phyloP scores from a whole-genome alignment of 1,140 invertebrate genomes.

The Panagrolaimus sp. region DNA sequence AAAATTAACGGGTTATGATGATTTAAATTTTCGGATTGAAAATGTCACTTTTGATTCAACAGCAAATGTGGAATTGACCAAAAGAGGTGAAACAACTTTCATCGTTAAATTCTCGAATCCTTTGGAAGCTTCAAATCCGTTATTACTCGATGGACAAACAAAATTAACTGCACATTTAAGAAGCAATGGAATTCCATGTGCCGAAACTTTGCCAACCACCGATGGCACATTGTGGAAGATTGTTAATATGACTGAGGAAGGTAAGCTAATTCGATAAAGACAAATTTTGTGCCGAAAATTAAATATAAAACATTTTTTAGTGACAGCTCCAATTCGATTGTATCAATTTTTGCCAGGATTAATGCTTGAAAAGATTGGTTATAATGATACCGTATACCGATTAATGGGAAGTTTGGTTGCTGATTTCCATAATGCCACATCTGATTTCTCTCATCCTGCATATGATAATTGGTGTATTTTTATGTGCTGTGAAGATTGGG shows the following conservation, averaged over 20 bases:
- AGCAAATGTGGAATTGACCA: neutral
- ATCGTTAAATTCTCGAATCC: conserved; percentile 9
- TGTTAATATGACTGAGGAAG: conserved; percentile 5
- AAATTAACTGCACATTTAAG: neutral
- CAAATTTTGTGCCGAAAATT: neutral
- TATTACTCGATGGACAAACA: neutral
- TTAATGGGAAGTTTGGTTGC: conserved; percentile 2
- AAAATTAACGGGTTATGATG: conserved; percentile 7
- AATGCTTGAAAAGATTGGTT: conserved; percentile 6
- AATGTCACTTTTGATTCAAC: neutral
- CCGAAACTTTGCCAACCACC: neutral
- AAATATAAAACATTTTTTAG: neutral
- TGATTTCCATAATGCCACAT: neutral
- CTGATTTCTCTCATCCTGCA: neutral
- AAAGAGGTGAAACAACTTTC: neutral
- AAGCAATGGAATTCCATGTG: neutral
- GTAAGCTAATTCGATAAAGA: neutral
- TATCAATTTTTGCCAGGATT: neutral
- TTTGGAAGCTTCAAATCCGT: neutral
- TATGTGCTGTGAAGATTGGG: conserved; percentile 3
- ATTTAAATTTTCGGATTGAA: conserved; percentile 11
- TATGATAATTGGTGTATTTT: conserved; percentile 7
- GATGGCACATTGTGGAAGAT: conserved; percentile 6
- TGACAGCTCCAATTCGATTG: neutral
- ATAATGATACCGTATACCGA: neutral